Evolutionary conservation across 2,888 invertebrate species (phyloP).

Genomic region (Cataglyphis cursor): DNA sequence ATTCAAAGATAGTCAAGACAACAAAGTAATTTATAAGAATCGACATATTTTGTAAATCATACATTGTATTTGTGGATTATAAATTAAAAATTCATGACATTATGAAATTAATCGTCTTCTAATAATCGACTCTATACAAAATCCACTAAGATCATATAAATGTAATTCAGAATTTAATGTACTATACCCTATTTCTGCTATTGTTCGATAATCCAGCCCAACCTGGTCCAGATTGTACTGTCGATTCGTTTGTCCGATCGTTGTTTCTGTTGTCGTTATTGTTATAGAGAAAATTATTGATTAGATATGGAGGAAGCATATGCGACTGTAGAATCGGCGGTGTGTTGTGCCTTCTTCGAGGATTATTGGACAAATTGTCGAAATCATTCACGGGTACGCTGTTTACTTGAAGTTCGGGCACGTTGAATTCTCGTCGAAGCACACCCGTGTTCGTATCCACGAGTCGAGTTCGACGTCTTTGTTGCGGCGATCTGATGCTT

Average conservation of each 20-base stretch:
- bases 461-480: slow-evolving; percentile 10
- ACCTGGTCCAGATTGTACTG: slow-evolving; percentile 71
- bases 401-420: slow-evolving; percentile 89
- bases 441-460: background rate
- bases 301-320: slow-evolving; percentile 62
- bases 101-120: background rate
- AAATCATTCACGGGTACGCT: slow-evolving; percentile 88
- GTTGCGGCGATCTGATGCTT: background rate
- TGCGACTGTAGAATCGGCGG: slow-evolving; percentile 64
- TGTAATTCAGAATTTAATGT: slow-evolving; percentile 1
- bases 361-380: slow-evolving; percentile 65
- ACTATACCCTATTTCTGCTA: slow-evolving; percentile 70
- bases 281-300: slow-evolving; percentile 55
- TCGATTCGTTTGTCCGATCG: slow-evolving; percentile 39
- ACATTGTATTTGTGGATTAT: background rate
- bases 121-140: background rate
- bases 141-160: background rate
- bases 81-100: background rate
- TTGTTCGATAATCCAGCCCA: slow-evolving; percentile 48
- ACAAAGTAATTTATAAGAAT: background rate
- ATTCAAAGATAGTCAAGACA: background rate
- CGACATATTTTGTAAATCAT: background rate
- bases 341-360: slow-evolving; percentile 56
- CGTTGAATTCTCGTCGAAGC: slow-evolving; percentile 77
- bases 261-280: slow-evolving; percentile 52